A percentile compares a stretch with the other conserved stretches of the same genome.
phyloP scores from a whole-genome alignment of 2,797 vertebrate genomes.

The Microhierax caerulescens region DNA sequence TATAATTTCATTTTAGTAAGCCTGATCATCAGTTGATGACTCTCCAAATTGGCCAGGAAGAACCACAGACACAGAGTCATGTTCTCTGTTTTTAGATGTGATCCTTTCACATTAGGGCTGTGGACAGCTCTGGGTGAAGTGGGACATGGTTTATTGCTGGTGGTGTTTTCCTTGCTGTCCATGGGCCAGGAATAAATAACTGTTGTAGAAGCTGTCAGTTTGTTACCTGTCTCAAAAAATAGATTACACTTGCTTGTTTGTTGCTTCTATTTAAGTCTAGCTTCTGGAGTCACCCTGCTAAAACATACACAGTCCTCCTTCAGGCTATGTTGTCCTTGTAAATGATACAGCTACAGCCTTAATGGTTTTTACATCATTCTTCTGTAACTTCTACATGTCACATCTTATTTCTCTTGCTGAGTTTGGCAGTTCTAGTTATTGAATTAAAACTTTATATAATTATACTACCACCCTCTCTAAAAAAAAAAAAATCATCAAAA shows the following conservation, averaged over 20 bases:
- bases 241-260: background rate
- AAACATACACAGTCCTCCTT: background rate
- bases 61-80: background rate
- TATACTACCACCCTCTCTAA: background rate
- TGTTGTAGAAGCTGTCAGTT: background rate
- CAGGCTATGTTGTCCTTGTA: background rate
- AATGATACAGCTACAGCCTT: background rate
- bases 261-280: background rate
- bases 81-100: background rate
- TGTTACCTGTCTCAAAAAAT: background rate
- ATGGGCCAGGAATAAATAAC: background rate
- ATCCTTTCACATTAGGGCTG: background rate
- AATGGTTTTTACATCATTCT: background rate
- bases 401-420: background rate
- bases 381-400: background rate
- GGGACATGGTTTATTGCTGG: background rate
- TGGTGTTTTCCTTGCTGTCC: background rate
- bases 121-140: background rate
- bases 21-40: background rate
- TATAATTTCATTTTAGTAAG: background rate
- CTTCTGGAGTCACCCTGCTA: background rate
- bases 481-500: background rate
- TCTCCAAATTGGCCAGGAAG: background rate
- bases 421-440: background rate
- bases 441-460: slow-evolving; percentile 2